Base-by-base conservation (phyloP, 2,797 vertebrate genomes). In the Amniataba percoides region DNA sequence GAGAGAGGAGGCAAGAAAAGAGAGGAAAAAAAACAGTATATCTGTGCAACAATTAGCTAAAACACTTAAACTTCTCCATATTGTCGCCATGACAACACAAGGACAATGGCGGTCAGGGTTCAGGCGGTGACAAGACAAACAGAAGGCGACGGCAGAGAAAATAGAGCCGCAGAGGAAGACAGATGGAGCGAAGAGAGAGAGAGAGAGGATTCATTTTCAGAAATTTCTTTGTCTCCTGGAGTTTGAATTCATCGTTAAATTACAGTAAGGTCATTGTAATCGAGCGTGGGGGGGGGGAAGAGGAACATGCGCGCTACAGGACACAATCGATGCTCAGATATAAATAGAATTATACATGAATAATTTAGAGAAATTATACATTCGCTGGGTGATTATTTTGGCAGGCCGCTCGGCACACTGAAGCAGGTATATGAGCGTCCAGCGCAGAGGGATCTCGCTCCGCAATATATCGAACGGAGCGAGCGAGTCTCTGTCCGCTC, bases 61-160 rank as follows among this genome's bases (percentile, higher is more conserved):
- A 21, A 19, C 74, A 39, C 67, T 60, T 82, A 70, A 83, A 76
- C 59, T 43, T 72, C 12, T 48, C 67, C 72, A 36, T 56, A n/a
- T 63, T 65, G 84, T 91, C 9, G 69, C 53, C 89, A 91, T 88
- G 87, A 85, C 82, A 78, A 90, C 86, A 6, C 58, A 3, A 16
- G 31, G 77, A 84, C 86, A 84, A 67, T 76, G 75, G 34, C 58
- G 74, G 85, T 87, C 75, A 86, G 76, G 73, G 88, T 84, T 87
- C 78, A 69, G 36, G 61, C n/a, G 1, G 78, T 36, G 63, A 45
- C 40, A 23, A 80, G 71, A 46, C 74, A 71, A 36, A 63, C 77
- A 86, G 84, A 80, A 48, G 83, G 86, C 3, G 19, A 55, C 2
- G 65, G 25, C 0, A 10, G 63, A 62, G 57, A 52, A 71, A 71